phyloP scores from a whole-genome alignment of 2,797 vertebrate genomes.

The Phataginus tricuspis region DNA sequence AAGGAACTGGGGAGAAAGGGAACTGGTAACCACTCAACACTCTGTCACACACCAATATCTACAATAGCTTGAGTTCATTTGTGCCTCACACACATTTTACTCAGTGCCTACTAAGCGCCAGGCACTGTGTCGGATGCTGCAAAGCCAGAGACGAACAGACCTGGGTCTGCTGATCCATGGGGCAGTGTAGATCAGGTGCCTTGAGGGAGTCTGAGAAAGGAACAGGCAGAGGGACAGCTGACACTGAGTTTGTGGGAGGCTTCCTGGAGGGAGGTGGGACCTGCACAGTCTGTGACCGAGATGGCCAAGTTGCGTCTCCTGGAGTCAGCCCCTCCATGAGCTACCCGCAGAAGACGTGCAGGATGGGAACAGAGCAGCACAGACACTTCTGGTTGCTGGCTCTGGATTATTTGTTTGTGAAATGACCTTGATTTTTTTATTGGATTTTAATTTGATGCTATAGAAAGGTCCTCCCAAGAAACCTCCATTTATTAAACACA shows the following conservation, averaged over 20 bases:
- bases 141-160: neutral
- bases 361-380: neutral
- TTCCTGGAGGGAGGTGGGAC: neutral
- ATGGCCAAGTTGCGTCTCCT: neutral
- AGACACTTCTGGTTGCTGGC: neutral
- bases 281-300: neutral
- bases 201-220: neutral
- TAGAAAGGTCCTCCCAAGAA: neutral
- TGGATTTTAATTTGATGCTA: constrained; percentile 13
- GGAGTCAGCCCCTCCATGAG: neutral
- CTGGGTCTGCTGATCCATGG: neutral
- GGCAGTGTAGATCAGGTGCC: neutral
- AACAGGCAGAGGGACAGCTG: neutral
- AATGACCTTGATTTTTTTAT: neutral
- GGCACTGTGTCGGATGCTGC: neutral
- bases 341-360: rapidly evolving
- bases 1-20: neutral
- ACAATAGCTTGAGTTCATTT: neutral
- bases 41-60: neutral
- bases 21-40: neutral
- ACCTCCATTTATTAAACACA: neutral
- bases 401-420: neutral
- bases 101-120: rapidly evolving
- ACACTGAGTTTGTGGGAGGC: neutral
- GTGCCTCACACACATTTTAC: neutral